Conservation (phyloP, 2,888 invertebrate species). For the Corbicula japonica region DNA sequence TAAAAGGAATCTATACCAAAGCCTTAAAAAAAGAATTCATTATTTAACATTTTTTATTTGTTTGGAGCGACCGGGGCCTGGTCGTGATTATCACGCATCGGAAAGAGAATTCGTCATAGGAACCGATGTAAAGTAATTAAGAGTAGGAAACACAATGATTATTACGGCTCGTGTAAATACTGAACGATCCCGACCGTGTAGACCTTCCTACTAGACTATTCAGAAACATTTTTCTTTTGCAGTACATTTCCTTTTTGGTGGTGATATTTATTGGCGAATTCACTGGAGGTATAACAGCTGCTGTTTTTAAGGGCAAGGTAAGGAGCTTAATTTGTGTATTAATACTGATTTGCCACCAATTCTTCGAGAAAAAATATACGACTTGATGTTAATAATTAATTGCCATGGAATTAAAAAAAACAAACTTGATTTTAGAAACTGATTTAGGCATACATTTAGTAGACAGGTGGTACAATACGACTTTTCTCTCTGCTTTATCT, state of each 20-base stretch:
- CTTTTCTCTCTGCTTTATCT: not conserved
- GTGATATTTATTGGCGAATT: constrained; percentile 72
- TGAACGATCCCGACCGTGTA: no score
- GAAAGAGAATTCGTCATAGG: no score
- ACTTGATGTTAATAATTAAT: not conserved
- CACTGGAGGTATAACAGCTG: constrained; percentile 70
- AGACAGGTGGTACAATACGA: not conserved
- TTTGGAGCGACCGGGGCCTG: no score
- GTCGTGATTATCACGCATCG: no score
- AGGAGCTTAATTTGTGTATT: not conserved
- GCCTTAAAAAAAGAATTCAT: no score
- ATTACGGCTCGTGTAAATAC: no score
- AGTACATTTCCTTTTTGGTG: constrained; percentile 70
- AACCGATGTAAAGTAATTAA: no score
- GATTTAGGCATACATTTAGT: not conserved
- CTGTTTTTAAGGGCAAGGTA: constrained; percentile 73
- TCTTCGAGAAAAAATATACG: not conserved
- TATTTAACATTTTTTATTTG: no score
- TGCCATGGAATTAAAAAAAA: not conserved
- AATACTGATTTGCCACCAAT: not conserved
- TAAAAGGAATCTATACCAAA: no score
- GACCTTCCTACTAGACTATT: not conserved
- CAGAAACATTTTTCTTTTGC: constrained; percentile 58
- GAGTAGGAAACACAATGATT: no score
- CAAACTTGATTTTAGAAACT: not conserved